Percentiles rank a stretch among this genome's conserved stretches.
Evolutionary conservation across 2,113 vertebrate species (phyloP).

Genomic region (Mus spicilegus): DNA sequence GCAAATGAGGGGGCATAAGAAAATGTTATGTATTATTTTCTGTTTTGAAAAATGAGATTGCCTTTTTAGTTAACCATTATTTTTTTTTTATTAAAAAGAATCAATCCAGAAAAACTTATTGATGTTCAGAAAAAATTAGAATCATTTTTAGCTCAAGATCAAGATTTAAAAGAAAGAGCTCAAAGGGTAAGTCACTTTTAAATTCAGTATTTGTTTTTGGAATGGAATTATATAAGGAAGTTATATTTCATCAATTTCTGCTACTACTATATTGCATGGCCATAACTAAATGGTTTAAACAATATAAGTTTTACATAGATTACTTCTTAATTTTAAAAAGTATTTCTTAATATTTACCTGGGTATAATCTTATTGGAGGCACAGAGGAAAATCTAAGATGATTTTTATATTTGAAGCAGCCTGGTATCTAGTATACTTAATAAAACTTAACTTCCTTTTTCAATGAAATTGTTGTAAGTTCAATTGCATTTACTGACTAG

Average conservation of each 20-base stretch:
- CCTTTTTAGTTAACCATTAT: background rate
- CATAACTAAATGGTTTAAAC: conserved; percentile 26
- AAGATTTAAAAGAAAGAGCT: conserved; percentile 95
- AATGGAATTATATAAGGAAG: background rate
- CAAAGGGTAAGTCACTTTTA: conserved; percentile 90
- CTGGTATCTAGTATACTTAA: conserved; percentile 12
- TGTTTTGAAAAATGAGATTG: conserved; percentile 47
- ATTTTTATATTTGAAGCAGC: background rate
- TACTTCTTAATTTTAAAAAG: conserved; percentile 35
- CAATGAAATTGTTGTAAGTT: background rate
- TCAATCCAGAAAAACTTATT: conserved; percentile 95
- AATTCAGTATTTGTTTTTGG: conserved; percentile 13
- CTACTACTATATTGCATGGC: conserved; percentile 15
- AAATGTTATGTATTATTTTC: conserved; percentile 53
- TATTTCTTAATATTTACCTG: conserved; percentile 9
- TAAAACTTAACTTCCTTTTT: conserved; percentile 38
- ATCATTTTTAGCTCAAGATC: conserved; percentile 96
- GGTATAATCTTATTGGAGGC: background rate
- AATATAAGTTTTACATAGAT: background rate
- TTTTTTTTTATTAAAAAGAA: conserved; percentile 84
- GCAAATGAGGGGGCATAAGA: conserved; percentile 4
- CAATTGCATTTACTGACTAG: background rate
- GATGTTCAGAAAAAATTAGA: conserved; percentile 93
- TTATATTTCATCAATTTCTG: conserved; percentile 44
- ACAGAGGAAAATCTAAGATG: conserved; percentile 4